Evolutionary conservation across 2,113 vertebrate genomes (phyloP).

Genomic region (Myiozetetes cayanensis): DNA sequence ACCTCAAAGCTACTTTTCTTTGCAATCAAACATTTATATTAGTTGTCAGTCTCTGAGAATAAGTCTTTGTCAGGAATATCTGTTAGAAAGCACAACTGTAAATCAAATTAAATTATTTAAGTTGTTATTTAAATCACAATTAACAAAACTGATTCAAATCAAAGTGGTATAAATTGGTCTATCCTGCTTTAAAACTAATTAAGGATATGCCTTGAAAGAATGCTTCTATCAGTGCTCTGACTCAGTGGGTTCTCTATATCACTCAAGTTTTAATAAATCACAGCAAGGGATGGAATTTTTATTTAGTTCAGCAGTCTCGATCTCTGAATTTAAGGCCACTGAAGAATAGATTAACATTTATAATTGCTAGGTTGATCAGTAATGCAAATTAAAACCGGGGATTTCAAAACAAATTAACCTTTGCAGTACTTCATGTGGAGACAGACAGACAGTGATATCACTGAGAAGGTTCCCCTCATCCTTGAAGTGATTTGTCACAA

Average conservation of each 20-base stretch:
- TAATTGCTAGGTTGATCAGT: conserved; percentile 25
- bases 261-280: conserved; percentile 17
- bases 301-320: not conserved
- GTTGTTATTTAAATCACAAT: conserved; percentile 6
- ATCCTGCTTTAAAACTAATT: conserved; percentile 3
- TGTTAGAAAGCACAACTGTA: not conserved
- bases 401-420: conserved; percentile 37
- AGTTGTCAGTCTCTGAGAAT: not conserved
- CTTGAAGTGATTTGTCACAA: conserved; percentile 5
- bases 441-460: not conserved
- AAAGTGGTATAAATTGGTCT: not conserved
- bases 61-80: not conserved
- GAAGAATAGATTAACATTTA: conserved; percentile 47
- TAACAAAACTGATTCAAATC: conserved; percentile 9
- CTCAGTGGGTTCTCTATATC: not conserved
- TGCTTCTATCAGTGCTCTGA: not conserved
- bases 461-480: not conserved
- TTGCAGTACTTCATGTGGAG: not conserved
- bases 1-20: not conserved
- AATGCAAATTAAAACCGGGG: not conserved
- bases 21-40: not conserved
- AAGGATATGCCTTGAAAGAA: not conserved
- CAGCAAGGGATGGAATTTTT: not conserved
- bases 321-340: conserved; percentile 18
- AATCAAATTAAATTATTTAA: conserved; percentile 1